phyloP scores from a whole-genome alignment of 2,797 vertebrate genomes.

The Podargus strigoides region DNA sequence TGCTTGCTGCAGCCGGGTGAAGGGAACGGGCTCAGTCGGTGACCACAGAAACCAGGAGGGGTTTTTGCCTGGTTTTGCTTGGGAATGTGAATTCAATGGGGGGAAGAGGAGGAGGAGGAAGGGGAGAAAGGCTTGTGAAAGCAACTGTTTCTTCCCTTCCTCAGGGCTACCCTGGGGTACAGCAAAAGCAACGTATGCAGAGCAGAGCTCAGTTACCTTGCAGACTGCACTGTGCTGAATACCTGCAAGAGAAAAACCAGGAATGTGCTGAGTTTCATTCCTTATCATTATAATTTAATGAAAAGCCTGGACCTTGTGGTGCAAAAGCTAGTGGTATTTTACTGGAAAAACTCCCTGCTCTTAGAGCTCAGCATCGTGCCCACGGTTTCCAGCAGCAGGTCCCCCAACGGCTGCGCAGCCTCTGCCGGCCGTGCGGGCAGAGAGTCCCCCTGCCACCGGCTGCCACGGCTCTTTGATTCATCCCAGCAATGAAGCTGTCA shows the following conservation, averaged over 20 bases:
- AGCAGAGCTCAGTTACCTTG: neutral
- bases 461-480: neutral
- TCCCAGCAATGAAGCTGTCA: constrained; percentile 25
- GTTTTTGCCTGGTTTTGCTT: neutral
- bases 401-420: accelerated
- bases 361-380: accelerated
- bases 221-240: neutral
- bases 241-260: neutral
- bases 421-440: neutral
- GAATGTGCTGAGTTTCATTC: neutral
- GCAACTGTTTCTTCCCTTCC: neutral
- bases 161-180: neutral
- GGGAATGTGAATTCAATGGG: neutral
- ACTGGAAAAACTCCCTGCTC: neutral
- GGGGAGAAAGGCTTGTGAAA: neutral
- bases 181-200: neutral
- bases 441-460: neutral
- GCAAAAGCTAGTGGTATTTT: neutral
- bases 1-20: neutral
- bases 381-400: neutral
- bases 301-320: neutral
- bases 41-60: neutral
- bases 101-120: neutral
- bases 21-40: neutral
- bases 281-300: neutral